Evolutionary conservation across 2,113 vertebrate genomes (phyloP).

Genomic region (Hemibagrus wyckioides): DNA sequence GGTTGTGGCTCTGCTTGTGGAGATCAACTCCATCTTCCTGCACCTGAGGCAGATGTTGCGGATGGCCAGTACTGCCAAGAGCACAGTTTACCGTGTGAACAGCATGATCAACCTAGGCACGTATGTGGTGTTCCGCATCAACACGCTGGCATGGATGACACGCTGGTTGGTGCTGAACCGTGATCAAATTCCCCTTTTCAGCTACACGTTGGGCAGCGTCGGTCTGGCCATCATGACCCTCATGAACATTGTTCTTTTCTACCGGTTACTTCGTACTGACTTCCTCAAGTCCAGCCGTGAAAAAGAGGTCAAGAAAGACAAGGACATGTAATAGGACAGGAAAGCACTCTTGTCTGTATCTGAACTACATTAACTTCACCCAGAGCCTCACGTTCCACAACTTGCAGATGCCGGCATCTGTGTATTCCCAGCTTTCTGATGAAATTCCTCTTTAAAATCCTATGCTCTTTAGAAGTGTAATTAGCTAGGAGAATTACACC

Average conservation of each 20-base stretch:
- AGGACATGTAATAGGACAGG: slow-evolving; percentile 62
- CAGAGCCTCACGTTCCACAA: not conserved
- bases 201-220: slow-evolving; percentile 80
- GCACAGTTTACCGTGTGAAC: slow-evolving; percentile 79
- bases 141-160: slow-evolving; percentile 90
- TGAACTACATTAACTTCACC: not conserved
- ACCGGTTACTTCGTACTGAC: slow-evolving; percentile 82
- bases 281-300: slow-evolving; percentile 74
- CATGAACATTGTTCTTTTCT: slow-evolving; percentile 84
- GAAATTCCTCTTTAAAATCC: not conserved
- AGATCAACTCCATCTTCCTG: slow-evolving; percentile 91
- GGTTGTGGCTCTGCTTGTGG: slow-evolving; percentile 86
- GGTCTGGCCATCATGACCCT: slow-evolving; percentile 84
- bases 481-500: not conserved
- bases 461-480: not conserved
- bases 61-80: slow-evolving; percentile 74
- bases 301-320: slow-evolving; percentile 41
- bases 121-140: slow-evolving; percentile 86
- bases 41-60: slow-evolving; percentile 84
- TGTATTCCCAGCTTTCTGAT: not conserved
- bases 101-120: slow-evolving; percentile 87
- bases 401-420: slow-evolving; percentile 7
- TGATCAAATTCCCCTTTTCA: slow-evolving; percentile 73
- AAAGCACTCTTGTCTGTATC: not conserved
- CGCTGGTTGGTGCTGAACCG: slow-evolving; percentile 86